Conservation (phyloP, 2,113 vertebrate genomes). For the Abramis brama region DNA sequence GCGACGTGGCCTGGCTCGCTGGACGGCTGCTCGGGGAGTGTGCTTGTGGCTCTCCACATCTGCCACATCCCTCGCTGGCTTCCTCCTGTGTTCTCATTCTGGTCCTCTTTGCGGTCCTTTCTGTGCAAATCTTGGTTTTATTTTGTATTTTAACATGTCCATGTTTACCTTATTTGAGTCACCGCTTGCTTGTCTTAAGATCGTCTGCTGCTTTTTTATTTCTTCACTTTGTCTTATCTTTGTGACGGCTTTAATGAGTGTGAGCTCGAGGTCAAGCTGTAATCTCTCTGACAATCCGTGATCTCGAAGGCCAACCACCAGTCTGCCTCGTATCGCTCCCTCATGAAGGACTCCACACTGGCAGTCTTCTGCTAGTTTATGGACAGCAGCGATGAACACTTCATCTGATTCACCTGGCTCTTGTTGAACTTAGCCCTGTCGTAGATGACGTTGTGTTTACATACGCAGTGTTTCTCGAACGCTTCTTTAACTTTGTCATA, state of each 20-base stretch:
- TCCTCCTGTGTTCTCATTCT: neutral
- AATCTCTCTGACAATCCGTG: constrained; percentile 11
- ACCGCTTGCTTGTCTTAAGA: constrained; percentile 1
- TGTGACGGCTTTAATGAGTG: neutral
- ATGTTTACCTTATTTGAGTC: neutral
- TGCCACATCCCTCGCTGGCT: neutral
- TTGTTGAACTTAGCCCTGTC: too few species aligned
- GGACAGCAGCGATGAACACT: too few species aligned
- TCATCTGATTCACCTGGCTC: too few species aligned
- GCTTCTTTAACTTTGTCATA: too few species aligned
- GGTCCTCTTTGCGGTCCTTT: neutral
- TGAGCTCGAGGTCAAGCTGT: constrained; percentile 12
- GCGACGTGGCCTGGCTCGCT: neutral
- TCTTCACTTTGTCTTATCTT: neutral
- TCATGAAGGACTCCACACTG: too few species aligned
- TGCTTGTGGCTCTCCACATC: neutral
- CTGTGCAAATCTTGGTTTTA: neutral
- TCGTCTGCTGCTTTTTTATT: neutral
- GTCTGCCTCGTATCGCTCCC: constrained; percentile 11
- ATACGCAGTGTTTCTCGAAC: too few species aligned
- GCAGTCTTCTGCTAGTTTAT: too few species aligned
- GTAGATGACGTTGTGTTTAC: too few species aligned
- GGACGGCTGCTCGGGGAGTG: neutral
- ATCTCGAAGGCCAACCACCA: neutral
- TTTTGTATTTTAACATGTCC: neutral